A percentile compares a stretch with the other conserved stretches of the same genome.
Evolutionary conservation across 2,797 vertebrate species (phyloP).

Genomic region (Oreortyx pictus): DNA sequence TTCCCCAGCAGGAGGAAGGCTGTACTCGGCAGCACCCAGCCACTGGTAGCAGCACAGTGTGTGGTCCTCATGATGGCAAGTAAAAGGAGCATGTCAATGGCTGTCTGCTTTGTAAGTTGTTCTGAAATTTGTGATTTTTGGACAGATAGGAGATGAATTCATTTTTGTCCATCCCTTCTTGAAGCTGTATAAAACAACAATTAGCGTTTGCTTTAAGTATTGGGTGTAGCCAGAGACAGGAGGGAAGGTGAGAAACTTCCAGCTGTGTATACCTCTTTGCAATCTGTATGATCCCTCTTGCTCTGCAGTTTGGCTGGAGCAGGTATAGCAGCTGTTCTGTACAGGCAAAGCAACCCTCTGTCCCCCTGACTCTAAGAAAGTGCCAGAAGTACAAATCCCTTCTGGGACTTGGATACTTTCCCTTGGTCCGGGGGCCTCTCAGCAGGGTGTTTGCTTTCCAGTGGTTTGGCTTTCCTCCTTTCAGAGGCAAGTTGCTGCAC

Average conservation of each 20-base stretch:
- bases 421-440: not conserved
- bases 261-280: not conserved
- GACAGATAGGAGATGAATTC: not conserved
- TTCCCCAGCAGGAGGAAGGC: not conserved
- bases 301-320: not conserved
- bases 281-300: not conserved
- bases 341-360: not conserved
- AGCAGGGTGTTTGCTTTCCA: not conserved
- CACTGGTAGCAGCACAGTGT: not conserved
- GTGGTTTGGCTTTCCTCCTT: not conserved
- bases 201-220: not conserved
- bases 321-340: not conserved
- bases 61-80: not conserved
- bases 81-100: not conserved
- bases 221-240: not conserved
- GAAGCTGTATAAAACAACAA: not conserved
- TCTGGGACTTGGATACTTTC: not conserved
- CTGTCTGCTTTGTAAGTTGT: not conserved
- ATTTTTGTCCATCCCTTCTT: not conserved
- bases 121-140: not conserved
- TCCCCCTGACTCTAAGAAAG: not conserved
- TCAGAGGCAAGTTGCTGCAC: not conserved
- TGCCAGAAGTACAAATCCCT: not conserved
- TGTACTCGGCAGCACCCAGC: not conserved
- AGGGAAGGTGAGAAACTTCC: not conserved